These are phyloP conservation scores for Parthenolecanium corni DNA, from an alignment of 2,888 invertebrate genomes.

Conservation along the genomic window DNA sequence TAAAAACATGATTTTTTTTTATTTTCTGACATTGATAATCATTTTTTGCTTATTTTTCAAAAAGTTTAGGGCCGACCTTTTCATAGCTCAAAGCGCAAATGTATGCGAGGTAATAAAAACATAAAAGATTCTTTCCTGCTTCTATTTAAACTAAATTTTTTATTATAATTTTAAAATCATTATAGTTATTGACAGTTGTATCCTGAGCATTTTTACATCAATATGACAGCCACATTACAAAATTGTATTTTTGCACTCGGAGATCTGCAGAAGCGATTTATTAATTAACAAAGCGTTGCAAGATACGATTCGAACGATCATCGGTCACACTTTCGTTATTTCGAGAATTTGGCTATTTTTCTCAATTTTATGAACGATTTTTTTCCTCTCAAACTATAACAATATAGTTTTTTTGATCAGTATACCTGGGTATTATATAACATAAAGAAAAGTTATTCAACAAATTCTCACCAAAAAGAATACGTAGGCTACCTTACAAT, in stretches of 20 bases:
- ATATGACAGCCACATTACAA: neutral
- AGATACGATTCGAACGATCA: neutral
- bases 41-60: no score
- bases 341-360: neutral
- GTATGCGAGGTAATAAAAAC: no score
- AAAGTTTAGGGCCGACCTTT: no score
- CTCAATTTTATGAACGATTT: neutral
- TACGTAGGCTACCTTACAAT: no score
- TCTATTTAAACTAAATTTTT: no score
- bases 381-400: neutral
- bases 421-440: constrained; percentile 5
- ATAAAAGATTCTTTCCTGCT: no score
- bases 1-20: no score
- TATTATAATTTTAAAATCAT: no score
- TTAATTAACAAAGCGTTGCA: neutral
- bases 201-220: no score
- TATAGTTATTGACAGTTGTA: no score
- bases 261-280: constrained; percentile 5
- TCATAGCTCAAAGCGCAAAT: no score
- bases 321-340: constrained; percentile 25
- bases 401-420: neutral
- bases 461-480: neutral
- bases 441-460: constrained; percentile 11
- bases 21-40: no score
- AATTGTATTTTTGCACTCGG: neutral